Conservation (phyloP, 2,888 invertebrate species). For the Hirtodrosophila alboralis region DNA sequence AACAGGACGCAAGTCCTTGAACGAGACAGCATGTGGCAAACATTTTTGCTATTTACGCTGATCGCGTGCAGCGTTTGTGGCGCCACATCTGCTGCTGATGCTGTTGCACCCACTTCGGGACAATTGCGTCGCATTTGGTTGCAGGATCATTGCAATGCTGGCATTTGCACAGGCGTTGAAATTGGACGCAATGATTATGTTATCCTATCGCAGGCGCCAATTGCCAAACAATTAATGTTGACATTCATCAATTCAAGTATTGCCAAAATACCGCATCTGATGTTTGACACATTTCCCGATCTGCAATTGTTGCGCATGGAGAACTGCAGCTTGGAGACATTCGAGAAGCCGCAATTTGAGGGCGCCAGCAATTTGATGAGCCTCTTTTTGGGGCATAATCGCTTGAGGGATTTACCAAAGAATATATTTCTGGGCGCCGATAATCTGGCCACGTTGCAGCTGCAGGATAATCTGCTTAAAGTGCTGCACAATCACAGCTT, state of each 20-base stretch:
- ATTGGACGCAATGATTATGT: conserved; percentile 82
- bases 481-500: conserved; percentile 76
- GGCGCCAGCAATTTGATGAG: conserved; percentile 83
- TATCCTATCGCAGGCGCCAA: conserved; percentile 79
- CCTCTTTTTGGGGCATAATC: conserved; percentile 77
- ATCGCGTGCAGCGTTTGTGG: conserved; percentile 7
- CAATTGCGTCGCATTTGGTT: conserved; percentile 82
- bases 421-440: conserved; percentile 82
- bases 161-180: conserved; percentile 77
- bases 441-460: conserved; percentile 76
- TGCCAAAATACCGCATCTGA: conserved; percentile 82
- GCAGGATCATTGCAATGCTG: conserved; percentile 81
- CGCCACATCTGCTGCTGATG: conserved; percentile 12
- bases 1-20: background rate
- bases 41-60: conserved; percentile 26
- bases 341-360: conserved; percentile 82
- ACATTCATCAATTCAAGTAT: conserved; percentile 82
- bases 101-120: conserved; percentile 36
- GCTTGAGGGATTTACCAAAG: conserved; percentile 79
- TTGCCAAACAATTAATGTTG: conserved; percentile 75
- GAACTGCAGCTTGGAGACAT: conserved; percentile 81
- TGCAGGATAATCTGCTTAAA: conserved; percentile 73
- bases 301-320: conserved; percentile 82
- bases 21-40: conserved; percentile 41
- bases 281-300: conserved; percentile 83